Conservation (phyloP, 1,140 invertebrate genomes). For the Nephotettix cincticeps region DNA sequence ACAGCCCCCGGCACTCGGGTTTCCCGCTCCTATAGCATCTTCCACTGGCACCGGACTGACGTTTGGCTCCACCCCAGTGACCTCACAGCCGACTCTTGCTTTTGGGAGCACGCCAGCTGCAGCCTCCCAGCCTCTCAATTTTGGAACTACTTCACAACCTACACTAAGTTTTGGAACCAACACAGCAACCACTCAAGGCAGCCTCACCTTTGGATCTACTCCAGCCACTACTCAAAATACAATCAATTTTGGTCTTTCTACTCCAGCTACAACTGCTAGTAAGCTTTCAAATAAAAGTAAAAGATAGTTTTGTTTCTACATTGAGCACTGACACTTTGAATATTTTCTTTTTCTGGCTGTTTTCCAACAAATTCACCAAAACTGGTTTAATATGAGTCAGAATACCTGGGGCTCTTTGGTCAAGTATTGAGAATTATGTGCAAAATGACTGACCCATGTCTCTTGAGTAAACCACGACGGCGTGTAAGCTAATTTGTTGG, state of each 20-base stretch:
- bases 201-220: neutral
- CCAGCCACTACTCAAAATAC: neutral
- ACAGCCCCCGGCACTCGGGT: neutral
- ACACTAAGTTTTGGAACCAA: neutral
- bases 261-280: conserved; percentile 2
- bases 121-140: neutral
- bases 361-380: too few species aligned
- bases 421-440: too few species aligned
- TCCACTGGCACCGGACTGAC: neutral
- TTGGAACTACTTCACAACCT: neutral
- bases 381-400: too few species aligned
- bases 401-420: too few species aligned
- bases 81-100: neutral
- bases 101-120: neutral
- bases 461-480: too few species aligned
- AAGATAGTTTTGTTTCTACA: too few species aligned
- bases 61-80: neutral
- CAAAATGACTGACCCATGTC: too few species aligned
- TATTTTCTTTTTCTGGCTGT: too few species aligned
- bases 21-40: neutral
- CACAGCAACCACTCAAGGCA: neutral
- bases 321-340: too few species aligned
- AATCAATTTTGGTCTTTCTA: neutral
- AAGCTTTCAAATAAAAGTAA: too few species aligned
- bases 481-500: too few species aligned